Percentiles rank a stretch among this genome's conserved stretches.
These are phyloP conservation scores for Tetramorium alpestre DNA, from an alignment of 1,140 invertebrate genomes.

Conservation along the genomic window DNA sequence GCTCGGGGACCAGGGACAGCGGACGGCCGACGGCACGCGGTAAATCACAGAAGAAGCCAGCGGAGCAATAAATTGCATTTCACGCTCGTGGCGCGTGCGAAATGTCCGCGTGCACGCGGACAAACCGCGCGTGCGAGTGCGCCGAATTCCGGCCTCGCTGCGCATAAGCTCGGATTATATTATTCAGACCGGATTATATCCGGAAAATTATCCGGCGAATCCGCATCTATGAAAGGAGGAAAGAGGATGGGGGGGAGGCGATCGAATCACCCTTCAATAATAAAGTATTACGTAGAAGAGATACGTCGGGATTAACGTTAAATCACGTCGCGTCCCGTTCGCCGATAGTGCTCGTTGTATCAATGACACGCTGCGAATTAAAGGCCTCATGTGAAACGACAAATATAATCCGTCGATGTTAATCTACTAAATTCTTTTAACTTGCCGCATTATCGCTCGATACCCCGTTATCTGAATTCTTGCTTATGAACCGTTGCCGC, in stretches of 20 bases:
- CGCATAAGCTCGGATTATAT: background rate
- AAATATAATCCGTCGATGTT: conserved; percentile 12
- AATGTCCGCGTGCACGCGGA: background rate
- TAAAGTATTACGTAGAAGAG: background rate
- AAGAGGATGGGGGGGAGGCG: background rate
- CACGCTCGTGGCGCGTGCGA: background rate
- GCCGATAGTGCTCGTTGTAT: conserved; percentile 39
- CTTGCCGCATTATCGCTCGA: background rate
- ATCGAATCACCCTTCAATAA: background rate
- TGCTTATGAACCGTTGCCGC: background rate
- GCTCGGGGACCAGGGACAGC: background rate
- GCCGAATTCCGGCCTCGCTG: background rate
- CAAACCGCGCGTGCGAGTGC: background rate
- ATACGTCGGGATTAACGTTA: conserved; percentile 30
- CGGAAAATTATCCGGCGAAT: conserved; percentile 45
- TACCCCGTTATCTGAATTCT: background rate
- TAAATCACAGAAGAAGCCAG: conserved; percentile 31
- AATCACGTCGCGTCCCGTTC: background rate
- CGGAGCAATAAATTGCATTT: conserved; percentile 40
- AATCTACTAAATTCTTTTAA: conserved; percentile 10
- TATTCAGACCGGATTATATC: background rate
- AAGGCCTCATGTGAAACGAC: background rate
- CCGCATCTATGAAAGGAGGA: too few relatives aligned
- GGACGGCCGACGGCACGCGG: background rate
- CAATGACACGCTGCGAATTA: conserved; percentile 9